Base-by-base conservation (phyloP, 2,797 vertebrate genomes). In the Oophaga sylvatica region DNA sequence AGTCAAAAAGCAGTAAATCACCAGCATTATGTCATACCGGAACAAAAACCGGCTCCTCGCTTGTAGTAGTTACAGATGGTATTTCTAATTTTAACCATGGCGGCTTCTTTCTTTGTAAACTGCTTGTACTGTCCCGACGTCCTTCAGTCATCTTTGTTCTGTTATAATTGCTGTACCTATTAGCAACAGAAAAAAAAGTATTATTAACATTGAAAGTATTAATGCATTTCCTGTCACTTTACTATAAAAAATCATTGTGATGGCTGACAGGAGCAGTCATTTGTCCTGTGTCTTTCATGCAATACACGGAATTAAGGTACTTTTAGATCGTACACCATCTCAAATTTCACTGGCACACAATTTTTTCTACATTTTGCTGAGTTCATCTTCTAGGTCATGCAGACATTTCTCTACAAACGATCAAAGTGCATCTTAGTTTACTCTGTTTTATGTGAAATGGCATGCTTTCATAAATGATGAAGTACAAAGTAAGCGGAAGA, bases 11-110 rank as follows among this genome's bases (percentile, higher is more conserved):
- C 13, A 57, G n/a, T 53, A 41, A 41, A 45, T 26, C 16, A 73
- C 19, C 17, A 56, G 22, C 15, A 77, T 77, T 13, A 62, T 10
- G 19, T 81, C 41, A 20, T 88, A 98, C 98, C 97, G 96, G 97
- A 88, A 97, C 94, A 56, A 95, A 95, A 90, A 93, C 93, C 59
- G 95, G 95, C 91, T 98, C 97, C 1, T 99, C 97, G 3, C 96
- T 92, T 0, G 95, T 93, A 0, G 93, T 91, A 90, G 96, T 91
- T 80, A 90, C 2, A 0, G 93, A 94, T 0, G 98, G 98, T 92
- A 99, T 99, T 94, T 99, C 97, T 93, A 99, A 94, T 90, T 95
- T 95, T 70, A 99, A 94, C 97, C 98, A 99, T 45, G 98, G 97
- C 0, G 98, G 98, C 92, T 99, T 99, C 94, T 99, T 99, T 92